Evolutionary conservation across 2,888 invertebrate species (phyloP).

Genomic region (Stenurella melanura): DNA sequence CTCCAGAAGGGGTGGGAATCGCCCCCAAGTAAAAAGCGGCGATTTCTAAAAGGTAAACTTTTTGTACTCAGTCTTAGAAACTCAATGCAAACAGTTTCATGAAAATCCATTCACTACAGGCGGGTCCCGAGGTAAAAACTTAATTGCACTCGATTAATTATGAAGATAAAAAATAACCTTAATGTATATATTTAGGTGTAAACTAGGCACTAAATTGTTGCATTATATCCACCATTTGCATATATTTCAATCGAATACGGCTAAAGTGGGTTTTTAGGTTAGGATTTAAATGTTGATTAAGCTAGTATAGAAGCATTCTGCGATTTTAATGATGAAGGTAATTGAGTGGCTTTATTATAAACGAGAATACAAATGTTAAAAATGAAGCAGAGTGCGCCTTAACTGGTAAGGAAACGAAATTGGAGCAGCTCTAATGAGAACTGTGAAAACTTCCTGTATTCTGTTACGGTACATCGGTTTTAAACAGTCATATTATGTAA

Average conservation of each 20-base stretch:
- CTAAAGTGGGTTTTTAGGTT: constrained; percentile 7
- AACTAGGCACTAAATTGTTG: neutral
- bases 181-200: no score
- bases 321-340: neutral
- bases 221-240: neutral
- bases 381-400: constrained; percentile 4
- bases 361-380: neutral
- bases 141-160: no score
- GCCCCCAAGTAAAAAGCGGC: no score
- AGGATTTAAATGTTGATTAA: neutral
- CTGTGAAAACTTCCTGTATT: constrained; percentile 8
- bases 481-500: constrained; percentile 2
- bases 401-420: constrained; percentile 3
- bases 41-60: no score
- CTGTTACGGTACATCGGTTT: constrained; percentile 11
- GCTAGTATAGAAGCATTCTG: neutral
- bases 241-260: neutral
- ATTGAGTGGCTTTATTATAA: neutral
- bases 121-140: no score
- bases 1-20: no score
- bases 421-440: constrained; percentile 10
- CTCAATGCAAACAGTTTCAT: no score
- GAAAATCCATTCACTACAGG: no score
- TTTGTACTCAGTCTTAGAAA: no score
- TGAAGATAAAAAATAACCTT: no score